These are phyloP conservation scores for Ancistrus triradiatus DNA, from an alignment of 2,113 vertebrate species.

Conservation along the genomic window DNA sequence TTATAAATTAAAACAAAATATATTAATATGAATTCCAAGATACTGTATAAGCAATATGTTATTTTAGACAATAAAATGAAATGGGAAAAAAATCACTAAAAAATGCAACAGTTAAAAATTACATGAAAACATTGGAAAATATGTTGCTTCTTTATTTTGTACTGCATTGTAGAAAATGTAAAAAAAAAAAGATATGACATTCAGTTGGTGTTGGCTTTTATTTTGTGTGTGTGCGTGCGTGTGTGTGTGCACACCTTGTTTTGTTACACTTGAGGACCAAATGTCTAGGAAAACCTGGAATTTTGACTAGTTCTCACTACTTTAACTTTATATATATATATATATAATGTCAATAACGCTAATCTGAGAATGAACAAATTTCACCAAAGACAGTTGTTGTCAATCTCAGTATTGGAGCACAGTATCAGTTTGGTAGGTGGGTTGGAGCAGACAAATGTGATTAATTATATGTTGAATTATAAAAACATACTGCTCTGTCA, in stretches of 20 bases:
- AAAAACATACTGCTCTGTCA: too few species aligned
- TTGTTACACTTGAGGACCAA: too few species aligned
- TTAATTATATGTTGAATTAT: too few species aligned
- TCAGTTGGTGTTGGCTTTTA: conserved; percentile 30
- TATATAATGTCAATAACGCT: too few species aligned
- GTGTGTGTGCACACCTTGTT: too few species aligned
- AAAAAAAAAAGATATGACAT: conserved; percentile 36
- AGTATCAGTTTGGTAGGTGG: too few species aligned
- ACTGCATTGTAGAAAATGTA: conserved; percentile 51
- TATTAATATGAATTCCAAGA: conserved; percentile 48
- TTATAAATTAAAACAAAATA: conserved; percentile 40
- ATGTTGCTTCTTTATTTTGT: conserved; percentile 56
- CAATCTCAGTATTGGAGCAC: too few species aligned
- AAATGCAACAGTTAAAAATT: conserved; percentile 34
- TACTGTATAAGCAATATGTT: conserved; percentile 54
- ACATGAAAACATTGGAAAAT: conserved; percentile 41
- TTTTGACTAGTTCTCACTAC: too few species aligned
- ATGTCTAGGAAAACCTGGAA: neutral
- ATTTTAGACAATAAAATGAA: conserved; percentile 54
- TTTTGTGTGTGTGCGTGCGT: conserved; percentile 22
- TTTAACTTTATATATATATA: too few species aligned
- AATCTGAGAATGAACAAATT: too few species aligned
- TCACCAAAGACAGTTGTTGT: too few species aligned
- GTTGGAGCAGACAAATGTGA: too few species aligned
- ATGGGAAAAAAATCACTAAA: conserved; percentile 44